phyloP scores from a whole-genome alignment of 2,888 invertebrate species.

The Quadroppia sp. region DNA sequence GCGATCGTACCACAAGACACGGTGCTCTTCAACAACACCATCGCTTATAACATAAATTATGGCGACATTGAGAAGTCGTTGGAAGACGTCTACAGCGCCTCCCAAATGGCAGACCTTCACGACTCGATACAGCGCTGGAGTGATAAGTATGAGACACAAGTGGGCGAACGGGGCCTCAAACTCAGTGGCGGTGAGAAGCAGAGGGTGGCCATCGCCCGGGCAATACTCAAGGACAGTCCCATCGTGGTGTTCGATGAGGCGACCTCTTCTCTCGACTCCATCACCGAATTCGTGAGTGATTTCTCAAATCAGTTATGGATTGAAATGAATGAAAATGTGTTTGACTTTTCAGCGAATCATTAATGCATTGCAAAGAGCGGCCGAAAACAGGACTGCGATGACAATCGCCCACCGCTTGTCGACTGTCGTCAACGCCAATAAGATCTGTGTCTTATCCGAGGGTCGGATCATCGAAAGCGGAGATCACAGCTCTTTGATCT shows the following conservation, averaged over 20 bases:
- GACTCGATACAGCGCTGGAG: slow-evolving; percentile 81
- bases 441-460: slow-evolving; percentile 81
- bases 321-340: no score
- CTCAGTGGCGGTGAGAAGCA: slow-evolving; percentile 94
- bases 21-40: slow-evolving; percentile 76
- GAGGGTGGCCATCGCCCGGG: slow-evolving; percentile 88
- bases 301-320: no score
- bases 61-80: slow-evolving; percentile 62
- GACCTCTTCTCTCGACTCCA: slow-evolving; percentile 84
- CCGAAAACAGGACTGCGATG: no score
- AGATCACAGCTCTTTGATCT: slow-evolving; percentile 32
- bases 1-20: slow-evolving; percentile 93
- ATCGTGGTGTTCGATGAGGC: slow-evolving; percentile 82
- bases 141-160: slow-evolving; percentile 73
- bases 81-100: slow-evolving; percentile 66
- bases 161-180: slow-evolving; percentile 81
- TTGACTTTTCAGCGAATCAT: no score
- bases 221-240: slow-evolving; percentile 82
- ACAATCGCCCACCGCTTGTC: slow-evolving; percentile 91
- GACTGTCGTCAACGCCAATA: slow-evolving; percentile 82
- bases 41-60: slow-evolving; percentile 90
- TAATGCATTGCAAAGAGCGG: no score
- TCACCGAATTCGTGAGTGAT: no score
- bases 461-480: slow-evolving; percentile 76
- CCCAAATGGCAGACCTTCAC: slow-evolving; percentile 82